These are phyloP conservation scores for Trissonchulus latispiculum DNA, from an alignment of 2,888 invertebrate genomes.

Conservation along the genomic window DNA sequence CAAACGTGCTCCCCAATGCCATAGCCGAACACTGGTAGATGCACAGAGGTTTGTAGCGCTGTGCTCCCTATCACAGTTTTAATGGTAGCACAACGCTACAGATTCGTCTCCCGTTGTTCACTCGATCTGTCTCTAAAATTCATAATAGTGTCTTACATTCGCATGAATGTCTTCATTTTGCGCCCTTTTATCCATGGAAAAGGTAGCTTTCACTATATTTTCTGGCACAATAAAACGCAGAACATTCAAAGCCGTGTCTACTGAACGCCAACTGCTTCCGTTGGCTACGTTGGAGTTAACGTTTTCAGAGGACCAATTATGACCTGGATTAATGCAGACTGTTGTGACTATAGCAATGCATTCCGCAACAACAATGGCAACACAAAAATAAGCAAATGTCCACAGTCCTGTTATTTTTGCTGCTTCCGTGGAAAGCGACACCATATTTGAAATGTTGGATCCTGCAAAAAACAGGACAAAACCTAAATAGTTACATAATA, in stretches of 20 bases:
- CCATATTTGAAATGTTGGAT: neutral
- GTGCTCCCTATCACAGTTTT: no score
- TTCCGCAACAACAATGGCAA: neutral
- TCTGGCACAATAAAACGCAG: neutral
- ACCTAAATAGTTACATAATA: no score
- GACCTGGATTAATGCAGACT: neutral
- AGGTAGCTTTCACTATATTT: neutral
- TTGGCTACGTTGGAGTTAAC: neutral
- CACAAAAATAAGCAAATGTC: neutral
- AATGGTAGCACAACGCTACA: no score
- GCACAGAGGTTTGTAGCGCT: no score
- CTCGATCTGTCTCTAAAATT: no score
- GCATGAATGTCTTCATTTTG: no score
- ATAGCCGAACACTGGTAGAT: no score
- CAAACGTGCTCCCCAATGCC: no score
- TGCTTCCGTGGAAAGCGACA: neutral
- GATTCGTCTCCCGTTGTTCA: no score
- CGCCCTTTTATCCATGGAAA: neutral
- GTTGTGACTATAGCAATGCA: neutral
- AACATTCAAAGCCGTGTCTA: neutral
- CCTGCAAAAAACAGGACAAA: no score
- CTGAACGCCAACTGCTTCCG: neutral
- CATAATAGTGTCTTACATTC: no score
- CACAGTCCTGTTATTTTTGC: neutral
- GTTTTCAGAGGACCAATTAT: neutral